Conservation (phyloP, 2,888 invertebrate species). For the Danaus chrysippus region DNA sequence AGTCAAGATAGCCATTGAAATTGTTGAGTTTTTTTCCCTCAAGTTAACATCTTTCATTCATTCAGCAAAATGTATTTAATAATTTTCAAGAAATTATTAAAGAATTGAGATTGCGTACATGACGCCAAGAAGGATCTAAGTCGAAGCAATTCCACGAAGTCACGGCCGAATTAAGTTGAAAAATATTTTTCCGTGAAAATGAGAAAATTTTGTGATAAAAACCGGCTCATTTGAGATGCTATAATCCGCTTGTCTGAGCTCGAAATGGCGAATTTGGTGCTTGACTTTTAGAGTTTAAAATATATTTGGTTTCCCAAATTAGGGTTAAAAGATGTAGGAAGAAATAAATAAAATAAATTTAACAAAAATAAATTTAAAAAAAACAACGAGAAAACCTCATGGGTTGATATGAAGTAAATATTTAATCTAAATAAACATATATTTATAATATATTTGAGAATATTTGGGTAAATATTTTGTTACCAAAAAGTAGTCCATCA, state of each 20-base stretch:
- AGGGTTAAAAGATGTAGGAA: not conserved
- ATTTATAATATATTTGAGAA: no score
- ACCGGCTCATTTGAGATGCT: conserved; percentile 20
- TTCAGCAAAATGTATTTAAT: no score
- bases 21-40: no score
- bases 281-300: conserved; percentile 1
- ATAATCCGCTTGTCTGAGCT: conserved; percentile 20
- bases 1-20: no score
- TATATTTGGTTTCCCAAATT: not conserved
- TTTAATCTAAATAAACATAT: no score
- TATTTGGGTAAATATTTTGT: no score
- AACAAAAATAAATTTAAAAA: not conserved
- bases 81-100: no score
- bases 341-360: not conserved
- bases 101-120: not conserved
- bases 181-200: conserved; percentile 21
- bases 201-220: conserved; percentile 19
- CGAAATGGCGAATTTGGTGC: conserved; percentile 7
- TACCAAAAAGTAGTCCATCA: no score
- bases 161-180: conserved; percentile 22
- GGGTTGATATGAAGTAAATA: no score
- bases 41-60: no score
- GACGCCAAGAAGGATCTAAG: conserved; percentile 14
- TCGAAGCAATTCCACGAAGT: conserved; percentile 19
- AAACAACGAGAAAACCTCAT: no score